These are phyloP conservation scores for Hybos culiciformis DNA, from an alignment of 2,888 invertebrate genomes.

Conservation along the genomic window DNA sequence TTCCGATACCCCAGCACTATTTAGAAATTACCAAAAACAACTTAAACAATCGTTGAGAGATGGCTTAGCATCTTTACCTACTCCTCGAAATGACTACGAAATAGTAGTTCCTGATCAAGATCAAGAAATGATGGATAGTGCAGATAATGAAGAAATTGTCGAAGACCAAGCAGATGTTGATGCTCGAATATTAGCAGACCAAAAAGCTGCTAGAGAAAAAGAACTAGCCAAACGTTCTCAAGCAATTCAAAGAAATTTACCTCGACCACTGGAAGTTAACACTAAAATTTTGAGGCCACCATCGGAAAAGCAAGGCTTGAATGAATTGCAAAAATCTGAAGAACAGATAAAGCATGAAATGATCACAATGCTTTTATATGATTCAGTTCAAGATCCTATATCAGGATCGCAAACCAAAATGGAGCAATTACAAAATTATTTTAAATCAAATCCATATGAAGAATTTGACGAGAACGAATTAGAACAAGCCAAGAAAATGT, in stretches of 20 bases:
- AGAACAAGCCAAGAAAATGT: slow-evolving; percentile 45
- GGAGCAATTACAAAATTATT: slow-evolving; percentile 58
- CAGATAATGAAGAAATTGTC: slow-evolving; percentile 36
- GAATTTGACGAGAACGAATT: slow-evolving; percentile 55
- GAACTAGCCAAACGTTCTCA: slow-evolving; percentile 61
- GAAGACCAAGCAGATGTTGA: slow-evolving; percentile 85
- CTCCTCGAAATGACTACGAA: slow-evolving; percentile 95
- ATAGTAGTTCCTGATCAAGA: slow-evolving; percentile 89
- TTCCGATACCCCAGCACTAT: slow-evolving; percentile 55
- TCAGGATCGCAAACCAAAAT: slow-evolving; percentile 32
- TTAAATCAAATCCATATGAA: slow-evolving; percentile 78
- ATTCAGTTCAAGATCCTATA: slow-evolving; percentile 66
- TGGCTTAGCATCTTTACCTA: slow-evolving; percentile 68
- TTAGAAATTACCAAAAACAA: slow-evolving; percentile 54
- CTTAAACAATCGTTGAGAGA: slow-evolving; percentile 60
- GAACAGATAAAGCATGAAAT: slow-evolving; percentile 93
- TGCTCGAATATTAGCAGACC: slow-evolving; percentile 51
- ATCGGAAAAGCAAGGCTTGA: slow-evolving; percentile 61
- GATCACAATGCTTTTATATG: slow-evolving; percentile 88
- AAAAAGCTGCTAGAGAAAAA: slow-evolving; percentile 46
- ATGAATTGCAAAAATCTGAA: slow-evolving; percentile 86
- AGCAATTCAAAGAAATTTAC: slow-evolving; percentile 72
- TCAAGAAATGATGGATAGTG: slow-evolving; percentile 37
- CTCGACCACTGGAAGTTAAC: slow-evolving; percentile 78
- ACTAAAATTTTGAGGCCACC: slow-evolving; percentile 63